phyloP scores from a whole-genome alignment of 2,113 vertebrate genomes.

The Mesoclemmys tuberculata region DNA sequence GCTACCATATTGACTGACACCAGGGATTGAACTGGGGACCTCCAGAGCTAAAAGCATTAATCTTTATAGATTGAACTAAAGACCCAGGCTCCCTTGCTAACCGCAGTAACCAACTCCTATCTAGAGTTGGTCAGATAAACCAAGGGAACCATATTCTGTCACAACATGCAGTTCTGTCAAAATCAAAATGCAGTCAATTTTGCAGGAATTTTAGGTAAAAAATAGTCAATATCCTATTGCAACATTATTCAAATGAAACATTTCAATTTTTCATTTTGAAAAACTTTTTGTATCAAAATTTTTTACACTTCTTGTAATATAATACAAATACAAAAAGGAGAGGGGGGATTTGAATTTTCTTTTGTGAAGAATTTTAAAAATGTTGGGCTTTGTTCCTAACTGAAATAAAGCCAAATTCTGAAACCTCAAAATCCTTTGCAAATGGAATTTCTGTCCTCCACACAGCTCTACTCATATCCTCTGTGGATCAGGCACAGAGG shows the following conservation, averaged over 20 bases:
- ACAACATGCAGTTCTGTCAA: background rate
- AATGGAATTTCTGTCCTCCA: background rate
- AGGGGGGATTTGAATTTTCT: background rate
- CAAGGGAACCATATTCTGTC: background rate
- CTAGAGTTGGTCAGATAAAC: background rate
- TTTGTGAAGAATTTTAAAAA: background rate
- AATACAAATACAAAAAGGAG: background rate
- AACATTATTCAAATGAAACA: background rate
- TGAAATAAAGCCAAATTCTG: background rate
- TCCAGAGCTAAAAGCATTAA: background rate
- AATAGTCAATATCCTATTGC: background rate
- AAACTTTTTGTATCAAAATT: too few species aligned
- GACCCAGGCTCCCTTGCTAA: background rate
- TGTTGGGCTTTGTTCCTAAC: background rate
- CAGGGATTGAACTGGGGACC: background rate
- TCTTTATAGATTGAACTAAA: background rate
- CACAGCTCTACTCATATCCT: fast-evolving
- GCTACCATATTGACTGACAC: fast-evolving
- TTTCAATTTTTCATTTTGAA: too few species aligned
- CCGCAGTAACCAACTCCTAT: background rate
- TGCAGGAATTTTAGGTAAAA: background rate
- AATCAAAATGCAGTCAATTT: background rate
- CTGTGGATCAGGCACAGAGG: background rate
- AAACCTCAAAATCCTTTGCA: background rate
- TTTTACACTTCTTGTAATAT: too few species aligned